Conservation (phyloP, 2,113 vertebrate genomes). For the Gavialis gangeticus region DNA sequence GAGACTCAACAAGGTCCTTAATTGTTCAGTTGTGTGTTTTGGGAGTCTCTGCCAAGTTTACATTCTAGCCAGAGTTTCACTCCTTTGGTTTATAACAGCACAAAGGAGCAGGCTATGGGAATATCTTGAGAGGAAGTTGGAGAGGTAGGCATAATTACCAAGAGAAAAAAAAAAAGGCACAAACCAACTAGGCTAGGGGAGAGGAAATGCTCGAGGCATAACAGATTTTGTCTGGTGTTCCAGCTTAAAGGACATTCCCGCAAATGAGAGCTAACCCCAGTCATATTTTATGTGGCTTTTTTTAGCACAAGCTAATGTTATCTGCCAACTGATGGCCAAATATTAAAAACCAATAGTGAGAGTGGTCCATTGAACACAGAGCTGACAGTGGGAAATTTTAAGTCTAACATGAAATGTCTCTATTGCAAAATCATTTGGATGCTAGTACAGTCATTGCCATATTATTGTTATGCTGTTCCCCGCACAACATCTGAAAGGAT, state of each 20-base stretch:
- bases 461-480: too few relatives aligned
- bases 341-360: neutral
- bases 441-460: too few relatives aligned
- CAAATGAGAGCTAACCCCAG: neutral
- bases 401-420: neutral
- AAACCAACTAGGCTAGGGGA: neutral
- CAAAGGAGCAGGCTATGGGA: slow-evolving; percentile 58
- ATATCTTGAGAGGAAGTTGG: slow-evolving; percentile 22
- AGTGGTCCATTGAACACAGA: neutral
- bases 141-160: neutral
- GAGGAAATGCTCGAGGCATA: neutral
- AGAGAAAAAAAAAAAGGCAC: neutral
- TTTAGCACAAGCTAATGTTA: neutral
- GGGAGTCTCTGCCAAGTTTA: slow-evolving; percentile 78
- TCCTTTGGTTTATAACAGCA: slow-evolving; percentile 66
- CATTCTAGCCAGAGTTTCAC: slow-evolving; percentile 68
- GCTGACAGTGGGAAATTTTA: neutral
- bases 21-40: slow-evolving; percentile 78
- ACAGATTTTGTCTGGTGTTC: neutral
- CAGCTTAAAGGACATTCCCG: neutral
- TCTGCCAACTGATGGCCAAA: neutral
- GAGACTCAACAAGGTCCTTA: slow-evolving; percentile 74
- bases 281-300: neutral
- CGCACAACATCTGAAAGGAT: too few relatives aligned
- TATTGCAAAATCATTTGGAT: too few relatives aligned